Base-by-base conservation (phyloP, 2,113 vertebrate genomes). In the Bos taurus region DNA sequence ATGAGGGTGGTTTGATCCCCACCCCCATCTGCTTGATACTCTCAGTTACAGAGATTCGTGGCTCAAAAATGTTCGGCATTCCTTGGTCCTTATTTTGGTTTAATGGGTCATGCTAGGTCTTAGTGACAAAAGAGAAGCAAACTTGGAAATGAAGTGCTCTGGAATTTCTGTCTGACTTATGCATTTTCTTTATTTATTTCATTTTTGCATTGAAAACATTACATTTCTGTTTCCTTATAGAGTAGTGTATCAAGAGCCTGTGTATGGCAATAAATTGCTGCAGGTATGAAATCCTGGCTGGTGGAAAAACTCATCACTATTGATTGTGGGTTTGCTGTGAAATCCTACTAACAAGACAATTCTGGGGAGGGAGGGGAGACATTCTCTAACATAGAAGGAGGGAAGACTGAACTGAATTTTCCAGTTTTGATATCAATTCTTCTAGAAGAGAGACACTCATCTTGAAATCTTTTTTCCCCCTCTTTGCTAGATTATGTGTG, bases 181-280 rank as follows among this genome's bases (percentile, higher is more conserved):
- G 98, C 97, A 67, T 97, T 98, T 97, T 97, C 77, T 97, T 98
- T 91, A 78, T 97, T 98, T 97, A 96, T 95, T 96, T 95, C 97
- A 97, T 97, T 98, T 96, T 98, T 97, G 81, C 98, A 98, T 98
- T 98, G 92, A 97, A 98, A 98, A 98, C 86, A 97, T 98, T 97
- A 92, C 96, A 98, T 98, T 98, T 99, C 96, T 99, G 98, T 99
- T 98, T 98, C 98, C 97, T 98, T 98, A 83, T 98, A 97, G 98
- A 99, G 97, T 98, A 99, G 98, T 98, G 93, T 98, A 98, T 98
- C 98, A 99, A 97, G 98, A 99, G 97, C 97, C 98, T 98, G 97
- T 99, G 95, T 98, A 95, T 99, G 99, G 98, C 98, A 98, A 97
- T 98, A 98, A 98, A 86, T 99, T 98, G 80, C 96, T 98, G 28